Conservation (phyloP, 2,888 invertebrate species). For the Allolobophora icterica region DNA sequence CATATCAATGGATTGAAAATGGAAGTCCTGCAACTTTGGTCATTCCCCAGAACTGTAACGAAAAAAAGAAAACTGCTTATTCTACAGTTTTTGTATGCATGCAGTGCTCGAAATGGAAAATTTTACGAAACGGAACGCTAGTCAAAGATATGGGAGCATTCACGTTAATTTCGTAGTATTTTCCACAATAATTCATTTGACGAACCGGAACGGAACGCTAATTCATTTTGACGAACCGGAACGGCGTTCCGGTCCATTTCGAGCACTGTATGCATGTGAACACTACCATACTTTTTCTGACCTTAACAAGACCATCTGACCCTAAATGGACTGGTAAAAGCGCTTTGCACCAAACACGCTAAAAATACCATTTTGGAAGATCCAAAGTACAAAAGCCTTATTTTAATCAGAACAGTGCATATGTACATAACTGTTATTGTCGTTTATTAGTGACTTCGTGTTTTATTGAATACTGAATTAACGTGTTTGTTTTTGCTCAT, state of each 20-base stretch:
- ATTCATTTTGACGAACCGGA: too few species aligned
- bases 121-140: too few species aligned
- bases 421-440: not conserved
- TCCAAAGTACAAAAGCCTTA: not conserved
- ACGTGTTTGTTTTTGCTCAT: not conserved
- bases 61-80: not conserved
- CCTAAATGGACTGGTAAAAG: not conserved
- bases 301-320: not conserved
- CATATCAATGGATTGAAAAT: not conserved
- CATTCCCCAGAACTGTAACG: not conserved
- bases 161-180: too few species aligned
- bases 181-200: too few species aligned
- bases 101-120: too few species aligned
- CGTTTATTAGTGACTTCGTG: not conserved
- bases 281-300: too few species aligned
- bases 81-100: not conserved
- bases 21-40: not conserved
- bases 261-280: too few species aligned
- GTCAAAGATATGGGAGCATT: too few species aligned
- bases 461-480: not conserved
- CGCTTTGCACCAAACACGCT: not conserved
- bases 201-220: too few species aligned
- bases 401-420: not conserved
- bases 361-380: not conserved
- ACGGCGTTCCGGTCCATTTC: too few species aligned